phyloP scores from a whole-genome alignment of 2,888 invertebrate species.

The Syrphus vitripennis region DNA sequence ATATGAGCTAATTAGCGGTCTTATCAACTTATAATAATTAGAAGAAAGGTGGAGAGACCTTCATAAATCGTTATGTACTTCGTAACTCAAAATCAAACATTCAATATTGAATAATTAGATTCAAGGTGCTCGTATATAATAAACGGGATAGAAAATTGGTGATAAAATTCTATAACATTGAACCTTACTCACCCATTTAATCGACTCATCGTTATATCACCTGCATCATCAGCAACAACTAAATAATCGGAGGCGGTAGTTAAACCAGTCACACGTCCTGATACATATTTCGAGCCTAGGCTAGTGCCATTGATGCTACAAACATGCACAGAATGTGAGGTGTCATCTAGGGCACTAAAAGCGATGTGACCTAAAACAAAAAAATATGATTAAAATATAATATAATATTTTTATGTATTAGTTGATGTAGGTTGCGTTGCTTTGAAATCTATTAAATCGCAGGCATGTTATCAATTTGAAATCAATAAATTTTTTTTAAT shows the following conservation, averaged over 20 bases:
- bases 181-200: constrained; percentile 80
- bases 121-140: background rate
- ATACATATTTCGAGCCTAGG: constrained; percentile 82
- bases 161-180: constrained; percentile 18
- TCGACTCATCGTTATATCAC: constrained; percentile 82
- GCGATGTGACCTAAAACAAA: constrained; percentile 82
- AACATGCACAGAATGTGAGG: constrained; percentile 82
- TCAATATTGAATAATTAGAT: background rate
- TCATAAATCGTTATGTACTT: constrained; percentile 39
- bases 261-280: constrained; percentile 82
- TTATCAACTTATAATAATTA: constrained; percentile 50
- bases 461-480: background rate
- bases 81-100: constrained; percentile 30
- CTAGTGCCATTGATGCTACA: constrained; percentile 82
- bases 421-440: no score
- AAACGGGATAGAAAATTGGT: background rate
- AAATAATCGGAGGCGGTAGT: constrained; percentile 81
- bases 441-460: no score
- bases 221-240: constrained; percentile 82
- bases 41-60: constrained; percentile 45
- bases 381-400: background rate
- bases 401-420: background rate
- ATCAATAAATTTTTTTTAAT: background rate
- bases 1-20: constrained; percentile 41
- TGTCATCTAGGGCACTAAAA: constrained; percentile 82